Percentiles rank a stretch among this genome's conserved stretches.
phyloP scores from a whole-genome alignment of 2,113 vertebrate species.

The Empidonax traillii region DNA sequence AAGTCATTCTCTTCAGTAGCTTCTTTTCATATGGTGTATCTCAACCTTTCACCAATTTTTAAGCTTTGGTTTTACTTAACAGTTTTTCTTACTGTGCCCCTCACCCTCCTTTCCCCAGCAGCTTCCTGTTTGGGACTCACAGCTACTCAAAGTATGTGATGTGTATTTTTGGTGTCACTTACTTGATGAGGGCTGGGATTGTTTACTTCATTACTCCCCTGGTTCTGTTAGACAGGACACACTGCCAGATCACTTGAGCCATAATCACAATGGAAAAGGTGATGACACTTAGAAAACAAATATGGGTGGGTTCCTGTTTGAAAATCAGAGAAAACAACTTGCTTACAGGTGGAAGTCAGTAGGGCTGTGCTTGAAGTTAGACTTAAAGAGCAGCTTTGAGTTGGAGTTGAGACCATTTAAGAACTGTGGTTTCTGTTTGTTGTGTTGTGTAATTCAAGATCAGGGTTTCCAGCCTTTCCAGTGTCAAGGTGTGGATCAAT shows the following conservation, averaged over 20 bases:
- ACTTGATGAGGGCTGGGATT: not conserved
- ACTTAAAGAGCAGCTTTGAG: not conserved
- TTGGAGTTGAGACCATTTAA: not conserved
- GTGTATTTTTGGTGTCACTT: not conserved
- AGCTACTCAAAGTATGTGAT: not conserved
- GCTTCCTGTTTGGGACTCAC: not conserved
- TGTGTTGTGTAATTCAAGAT: slow-evolving; percentile 73
- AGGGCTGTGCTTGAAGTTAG: not conserved
- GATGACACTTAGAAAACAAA: not conserved
- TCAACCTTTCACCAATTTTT: not conserved
- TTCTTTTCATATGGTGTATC: not conserved
- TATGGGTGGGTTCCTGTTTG: not conserved
- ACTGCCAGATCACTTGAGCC: not conserved
- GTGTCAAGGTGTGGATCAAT: slow-evolving; percentile 77
- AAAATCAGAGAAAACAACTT: not conserved
- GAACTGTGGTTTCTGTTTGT: not conserved
- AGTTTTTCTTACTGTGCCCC: not conserved
- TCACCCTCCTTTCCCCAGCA: not conserved
- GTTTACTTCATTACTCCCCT: not conserved
- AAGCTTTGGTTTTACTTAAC: not conserved
- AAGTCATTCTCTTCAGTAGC: not conserved
- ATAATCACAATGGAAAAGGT: not conserved
- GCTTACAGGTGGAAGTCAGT: not conserved
- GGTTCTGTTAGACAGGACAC: not conserved
- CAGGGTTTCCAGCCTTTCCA: slow-evolving; percentile 72